Base-by-base conservation (phyloP, 2,888 invertebrate genomes). In the Lasioglossum zephyrum region DNA sequence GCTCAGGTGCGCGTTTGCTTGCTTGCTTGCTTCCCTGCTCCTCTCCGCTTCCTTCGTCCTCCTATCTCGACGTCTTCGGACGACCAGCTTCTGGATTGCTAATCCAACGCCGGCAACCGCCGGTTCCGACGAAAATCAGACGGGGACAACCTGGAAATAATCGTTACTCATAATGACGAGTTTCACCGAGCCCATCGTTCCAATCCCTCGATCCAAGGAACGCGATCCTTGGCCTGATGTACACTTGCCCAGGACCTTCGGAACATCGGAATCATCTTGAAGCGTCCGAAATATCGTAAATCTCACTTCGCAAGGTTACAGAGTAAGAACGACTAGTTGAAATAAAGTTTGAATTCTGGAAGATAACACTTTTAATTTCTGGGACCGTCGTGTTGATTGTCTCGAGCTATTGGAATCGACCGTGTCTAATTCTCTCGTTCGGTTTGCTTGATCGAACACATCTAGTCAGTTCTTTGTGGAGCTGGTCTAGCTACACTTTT, bases 1-100 rank as follows among this genome's bases (percentile, higher is more conserved):
- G 88, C 85, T 89, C 89, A 88, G 88, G 87, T 88, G 90, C 85
- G 79, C 84, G 66, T 84, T 53, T 53, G 22, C 53, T 53, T 53
- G 53, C 53, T 53, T 22, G 53, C 53, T 22, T 22, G 49, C 49
- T 18, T 22, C 22, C 53, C 5, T 82, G 82, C 84, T 75, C 85
- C 81, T 78, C 79, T 76, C 87, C 88, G 81, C n/a, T n/a, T 63
- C 86, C 81, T n/a, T 53, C 84, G 82, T 82, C 84, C 85, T 91
- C 88, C 79, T 88, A 91, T 90, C 91, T 89, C 86, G 84, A 77
- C 81, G 87, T 80, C 79, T 73, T 75, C 78, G 79, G 66, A 81
- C 89, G 85, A 84, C 81, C 86, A 81, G 91, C 90, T 90, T 80
- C 90, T 88, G 90, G 91, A 89, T 90, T 80, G 90, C 90, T 86